A percentile compares a stretch with the other conserved stretches of the same genome.
phyloP scores from a whole-genome alignment of 23 tunicate genomes.

The Halocynthia roretzi region DNA sequence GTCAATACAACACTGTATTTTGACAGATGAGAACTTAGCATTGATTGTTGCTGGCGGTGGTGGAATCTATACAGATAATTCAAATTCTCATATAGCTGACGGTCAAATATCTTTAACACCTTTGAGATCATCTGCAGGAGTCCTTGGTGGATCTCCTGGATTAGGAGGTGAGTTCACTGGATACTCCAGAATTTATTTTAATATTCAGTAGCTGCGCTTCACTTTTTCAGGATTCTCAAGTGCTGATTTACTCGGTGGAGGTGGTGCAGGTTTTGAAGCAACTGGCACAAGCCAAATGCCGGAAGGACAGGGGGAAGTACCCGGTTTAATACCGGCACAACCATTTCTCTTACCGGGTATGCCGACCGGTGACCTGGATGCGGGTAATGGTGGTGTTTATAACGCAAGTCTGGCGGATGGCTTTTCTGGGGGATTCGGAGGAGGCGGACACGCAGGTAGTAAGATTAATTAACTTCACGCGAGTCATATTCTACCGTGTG shows the following conservation, averaged over 20 bases:
- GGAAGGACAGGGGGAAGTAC: neutral
- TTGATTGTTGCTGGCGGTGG: slow-evolving; percentile 22
- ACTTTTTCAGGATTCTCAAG: slow-evolving; percentile 13
- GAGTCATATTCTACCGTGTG: no score
- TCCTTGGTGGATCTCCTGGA: slow-evolving; percentile 2
- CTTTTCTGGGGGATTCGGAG: slow-evolving; percentile 17
- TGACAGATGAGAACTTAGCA: no score
- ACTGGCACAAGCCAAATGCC: neutral
- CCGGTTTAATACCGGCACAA: slow-evolving; percentile 7
- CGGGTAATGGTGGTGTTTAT: slow-evolving; percentile 1
- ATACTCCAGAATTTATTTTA: no score
- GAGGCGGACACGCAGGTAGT: slow-evolving; percentile 21
- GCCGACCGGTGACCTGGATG: neutral
- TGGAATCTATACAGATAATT: neutral
- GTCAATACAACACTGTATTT: no score
- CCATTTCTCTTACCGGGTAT: neutral
- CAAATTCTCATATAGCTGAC: no score
- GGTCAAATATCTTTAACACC: no score
- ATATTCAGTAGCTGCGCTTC: no score
- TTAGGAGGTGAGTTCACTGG: no score
- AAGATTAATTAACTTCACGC: no score
- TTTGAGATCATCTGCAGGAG: no score
- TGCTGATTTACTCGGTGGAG: neutral
- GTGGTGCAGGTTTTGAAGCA: slow-evolving; percentile 16
- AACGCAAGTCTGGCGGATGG: neutral